Evolutionary conservation across 2,113 vertebrate species (phyloP).

Genomic region (Setophaga kirtlandii): DNA sequence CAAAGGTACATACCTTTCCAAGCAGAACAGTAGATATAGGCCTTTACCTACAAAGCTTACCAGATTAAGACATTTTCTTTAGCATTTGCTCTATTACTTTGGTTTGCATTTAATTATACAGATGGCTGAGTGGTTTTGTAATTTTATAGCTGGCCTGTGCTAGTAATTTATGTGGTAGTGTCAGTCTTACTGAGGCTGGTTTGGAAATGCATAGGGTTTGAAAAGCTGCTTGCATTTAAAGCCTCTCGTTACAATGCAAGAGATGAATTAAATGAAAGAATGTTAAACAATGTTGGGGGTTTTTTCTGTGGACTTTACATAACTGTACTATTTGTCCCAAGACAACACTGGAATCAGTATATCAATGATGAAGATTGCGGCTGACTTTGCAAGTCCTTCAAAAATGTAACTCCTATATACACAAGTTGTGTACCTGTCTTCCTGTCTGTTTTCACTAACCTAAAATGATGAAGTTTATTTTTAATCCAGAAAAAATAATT

Average conservation of each 20-base stretch:
- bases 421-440: background rate
- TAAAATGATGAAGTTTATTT: background rate
- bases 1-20: background rate
- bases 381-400: background rate
- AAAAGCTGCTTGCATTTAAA: constrained; percentile 26
- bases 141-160: constrained; percentile 45
- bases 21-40: background rate
- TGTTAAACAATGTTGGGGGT: accelerated
- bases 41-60: background rate
- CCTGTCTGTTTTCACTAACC: background rate
- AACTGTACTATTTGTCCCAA: background rate
- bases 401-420: background rate
- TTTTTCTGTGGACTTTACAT: background rate
- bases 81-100: constrained; percentile 25
- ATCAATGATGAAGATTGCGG: background rate
- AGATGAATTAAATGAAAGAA: background rate
- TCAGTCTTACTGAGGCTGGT: constrained; percentile 13
- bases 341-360: background rate
- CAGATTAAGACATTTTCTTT: constrained; percentile 24
- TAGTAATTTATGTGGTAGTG: constrained; percentile 47
- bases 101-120: constrained; percentile 36
- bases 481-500: constrained; percentile 8
- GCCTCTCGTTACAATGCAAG: background rate
- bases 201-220: constrained; percentile 6
- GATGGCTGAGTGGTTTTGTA: constrained; percentile 23